A percentile compares a stretch with the other conserved stretches of the same genome.
Evolutionary conservation across 2,113 vertebrate species (phyloP).

Genomic region (Callithrix jacchus): DNA sequence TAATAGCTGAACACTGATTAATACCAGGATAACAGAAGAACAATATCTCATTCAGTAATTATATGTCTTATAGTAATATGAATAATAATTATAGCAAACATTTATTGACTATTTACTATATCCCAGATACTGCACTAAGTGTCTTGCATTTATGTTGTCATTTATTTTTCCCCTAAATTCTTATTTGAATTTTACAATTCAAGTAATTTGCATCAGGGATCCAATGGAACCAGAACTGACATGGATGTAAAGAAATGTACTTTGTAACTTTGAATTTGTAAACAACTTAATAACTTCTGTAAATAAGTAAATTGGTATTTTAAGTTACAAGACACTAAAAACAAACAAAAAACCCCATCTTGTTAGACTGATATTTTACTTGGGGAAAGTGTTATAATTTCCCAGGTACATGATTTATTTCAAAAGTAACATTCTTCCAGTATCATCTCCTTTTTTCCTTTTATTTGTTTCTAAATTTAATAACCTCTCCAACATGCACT

Average conservation of each 20-base stretch:
- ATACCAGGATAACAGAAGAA: background rate
- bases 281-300: background rate
- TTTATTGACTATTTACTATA: background rate
- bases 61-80: background rate
- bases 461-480: background rate
- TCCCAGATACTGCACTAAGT: background rate
- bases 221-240: background rate
- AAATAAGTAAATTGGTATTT: background rate
- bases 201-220: background rate
- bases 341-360: background rate
- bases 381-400: constrained; percentile 11
- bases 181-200: constrained; percentile 21
- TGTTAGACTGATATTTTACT: background rate
- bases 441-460: background rate
- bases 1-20: background rate
- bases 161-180: background rate
- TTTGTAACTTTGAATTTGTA: constrained; percentile 23
- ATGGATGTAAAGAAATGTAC: background rate
- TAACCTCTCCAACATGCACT: background rate
- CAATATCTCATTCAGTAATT: background rate
- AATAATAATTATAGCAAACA: background rate
- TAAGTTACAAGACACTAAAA: background rate
- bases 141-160: background rate
- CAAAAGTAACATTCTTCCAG: background rate
- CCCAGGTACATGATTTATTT: background rate